Conservation (phyloP, 1,140 invertebrate genomes). For the Protaetia brevitarsis region DNA sequence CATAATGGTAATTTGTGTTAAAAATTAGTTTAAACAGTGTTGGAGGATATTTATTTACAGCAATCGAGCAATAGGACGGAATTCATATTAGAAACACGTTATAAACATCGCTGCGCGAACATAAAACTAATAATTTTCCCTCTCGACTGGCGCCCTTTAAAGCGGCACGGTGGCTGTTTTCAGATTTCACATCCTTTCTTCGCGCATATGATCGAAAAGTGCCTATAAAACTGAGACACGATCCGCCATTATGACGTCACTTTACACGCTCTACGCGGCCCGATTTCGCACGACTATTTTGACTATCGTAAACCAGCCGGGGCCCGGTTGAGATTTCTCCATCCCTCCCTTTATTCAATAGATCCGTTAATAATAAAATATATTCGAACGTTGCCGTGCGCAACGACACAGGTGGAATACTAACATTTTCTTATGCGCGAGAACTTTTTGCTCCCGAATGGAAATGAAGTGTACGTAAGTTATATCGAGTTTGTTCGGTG, state of each 20-base stretch:
- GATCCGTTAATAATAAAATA: neutral
- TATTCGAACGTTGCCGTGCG: neutral
- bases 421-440: no score
- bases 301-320: slow-evolving; percentile 23
- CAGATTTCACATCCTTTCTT: slow-evolving; percentile 25
- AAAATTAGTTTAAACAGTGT: no score
- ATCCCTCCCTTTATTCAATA: neutral
- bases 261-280: slow-evolving; percentile 23
- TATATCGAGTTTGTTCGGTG: no score
- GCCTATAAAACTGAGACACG: slow-evolving; percentile 26
- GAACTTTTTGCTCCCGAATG: no score
- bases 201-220: slow-evolving; percentile 26
- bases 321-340: neutral
- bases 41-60: no score
- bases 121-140: slow-evolving; percentile 28
- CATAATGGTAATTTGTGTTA: no score
- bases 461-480: no score
- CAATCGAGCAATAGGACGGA: no score
- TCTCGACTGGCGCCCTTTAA: neutral
- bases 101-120: no score
- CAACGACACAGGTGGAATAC: neutral
- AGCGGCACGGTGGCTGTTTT: slow-evolving; percentile 21
- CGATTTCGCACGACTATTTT: slow-evolving; percentile 24
- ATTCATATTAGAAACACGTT: no score
- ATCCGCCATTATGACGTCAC: slow-evolving; percentile 25